Evolutionary conservation across 1,140 invertebrate species (phyloP).

Genomic region (Meloidogyne hapla): DNA sequence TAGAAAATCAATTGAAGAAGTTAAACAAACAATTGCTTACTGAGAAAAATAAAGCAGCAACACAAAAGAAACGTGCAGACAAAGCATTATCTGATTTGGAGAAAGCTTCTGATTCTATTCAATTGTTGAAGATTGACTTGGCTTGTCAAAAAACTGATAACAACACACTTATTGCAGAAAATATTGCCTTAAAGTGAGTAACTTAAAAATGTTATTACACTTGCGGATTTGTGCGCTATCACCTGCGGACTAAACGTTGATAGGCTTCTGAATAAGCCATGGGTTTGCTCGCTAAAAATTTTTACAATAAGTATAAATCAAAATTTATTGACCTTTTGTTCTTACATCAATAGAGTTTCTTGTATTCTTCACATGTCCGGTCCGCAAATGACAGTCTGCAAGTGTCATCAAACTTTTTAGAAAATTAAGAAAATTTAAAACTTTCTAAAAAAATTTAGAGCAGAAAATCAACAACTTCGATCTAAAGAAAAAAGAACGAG

Average conservation of each 20-base stretch:
- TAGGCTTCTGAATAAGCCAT: too few relatives aligned
- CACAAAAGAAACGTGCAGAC: constrained; percentile 35
- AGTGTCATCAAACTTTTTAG: too few relatives aligned
- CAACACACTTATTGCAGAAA: constrained; percentile 41
- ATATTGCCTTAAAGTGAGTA: constrained; percentile 42
- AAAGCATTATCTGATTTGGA: constrained; percentile 38
- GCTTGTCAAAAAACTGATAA: constrained; percentile 42
- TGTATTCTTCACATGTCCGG: too few relatives aligned
- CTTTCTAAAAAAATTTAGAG: constrained; percentile 31
- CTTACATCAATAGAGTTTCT: too few relatives aligned
- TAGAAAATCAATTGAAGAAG: constrained; percentile 26
- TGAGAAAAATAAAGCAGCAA: constrained; percentile 29
- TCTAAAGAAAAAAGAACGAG: constrained; percentile 13
- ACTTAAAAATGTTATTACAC: not conserved
- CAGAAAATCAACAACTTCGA: constrained; percentile 34
- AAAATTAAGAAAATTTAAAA: not conserved
- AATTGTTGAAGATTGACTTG: constrained; percentile 38
- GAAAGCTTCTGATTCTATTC: constrained; percentile 31
- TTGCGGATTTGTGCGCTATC: too few relatives aligned
- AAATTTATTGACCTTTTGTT: too few relatives aligned
- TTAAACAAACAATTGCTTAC: constrained; percentile 29
- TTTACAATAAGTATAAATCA: too few relatives aligned
- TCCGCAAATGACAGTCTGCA: too few relatives aligned
- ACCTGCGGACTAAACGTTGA: too few relatives aligned
- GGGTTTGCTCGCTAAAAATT: too few relatives aligned